phyloP scores from a whole-genome alignment of 2,888 invertebrate species.

The Glyphotaelius pellucidus region DNA sequence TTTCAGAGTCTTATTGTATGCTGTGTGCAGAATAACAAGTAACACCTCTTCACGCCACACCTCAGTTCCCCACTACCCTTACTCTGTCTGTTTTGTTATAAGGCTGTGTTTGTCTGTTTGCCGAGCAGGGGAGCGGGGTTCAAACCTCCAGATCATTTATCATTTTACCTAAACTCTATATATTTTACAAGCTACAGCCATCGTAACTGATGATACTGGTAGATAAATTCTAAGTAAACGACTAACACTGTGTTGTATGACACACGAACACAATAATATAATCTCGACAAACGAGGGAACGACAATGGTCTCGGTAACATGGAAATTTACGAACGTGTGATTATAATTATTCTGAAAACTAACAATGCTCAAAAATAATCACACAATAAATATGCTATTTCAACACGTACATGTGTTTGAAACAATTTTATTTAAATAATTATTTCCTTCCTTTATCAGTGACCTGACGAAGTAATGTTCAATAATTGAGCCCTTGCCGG shows the following conservation, averaged over 20 bases:
- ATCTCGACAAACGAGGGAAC: conserved; percentile 2
- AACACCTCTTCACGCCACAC: conserved; percentile 4
- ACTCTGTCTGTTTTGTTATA: background rate
- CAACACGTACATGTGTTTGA: too few relatives aligned
- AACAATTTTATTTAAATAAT: too few relatives aligned
- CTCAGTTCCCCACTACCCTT: background rate
- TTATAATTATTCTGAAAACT: background rate
- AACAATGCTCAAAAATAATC: background rate
- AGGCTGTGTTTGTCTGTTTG: background rate
- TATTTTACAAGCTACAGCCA: conserved; percentile 55
- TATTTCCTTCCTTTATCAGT: too few relatives aligned
- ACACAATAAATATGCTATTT: background rate
- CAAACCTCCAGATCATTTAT: conserved; percentile 59
- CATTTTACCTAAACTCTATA: conserved; percentile 62
- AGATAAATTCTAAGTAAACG: conserved; percentile 51
- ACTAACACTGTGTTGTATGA: conserved; percentile 34
- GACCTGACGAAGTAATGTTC: too few relatives aligned
- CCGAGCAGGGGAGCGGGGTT: conserved; percentile 29
- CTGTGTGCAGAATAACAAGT: conserved; percentile 32
- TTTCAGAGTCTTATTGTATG: background rate
- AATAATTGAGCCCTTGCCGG: too few relatives aligned
- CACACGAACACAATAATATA: conserved; percentile 26
- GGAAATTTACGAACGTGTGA: background rate
- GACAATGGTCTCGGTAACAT: background rate
- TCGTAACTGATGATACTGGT: conserved; percentile 54